Base-by-base conservation (phyloP, 2,797 vertebrate genomes). In the Smutsia temminckii region DNA sequence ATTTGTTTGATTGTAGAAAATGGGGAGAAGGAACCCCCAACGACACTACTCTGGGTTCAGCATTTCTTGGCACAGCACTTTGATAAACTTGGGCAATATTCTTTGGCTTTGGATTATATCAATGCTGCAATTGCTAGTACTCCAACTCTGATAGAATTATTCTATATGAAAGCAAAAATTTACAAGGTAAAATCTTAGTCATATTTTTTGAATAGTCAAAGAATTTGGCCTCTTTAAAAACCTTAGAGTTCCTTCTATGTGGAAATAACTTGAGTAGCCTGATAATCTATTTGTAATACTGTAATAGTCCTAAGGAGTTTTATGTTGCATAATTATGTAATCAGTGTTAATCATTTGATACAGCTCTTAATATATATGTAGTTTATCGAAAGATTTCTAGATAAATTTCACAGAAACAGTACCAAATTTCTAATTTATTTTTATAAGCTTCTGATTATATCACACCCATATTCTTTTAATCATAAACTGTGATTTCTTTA, bases 21-120 rank as follows among this genome's bases (percentile, higher is more conserved):
- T 0, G 98, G 98, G 83, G 98, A 98, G 91, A 98, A 96, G 77
- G 98, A 99, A 92, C 98, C 98, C 7, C 98, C 98, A 32, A 98
- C 98, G 0, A 98, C 98, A 25, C 96, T 99, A 23, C 98, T 99
- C 88, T 99, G 98, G 98, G 98, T 98, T 96, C 98, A 95, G 1
- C 98, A 98, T 98, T 99, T 98, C 97, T 97, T 99, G 97, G 98
- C 98, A 94, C 98, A 99, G 97, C 98, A 99, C 97, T 98, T 98
- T 97, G 98, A 99, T 98, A 99, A 98, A 97, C 98, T 99, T 95
- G 98, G 98, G 86, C 98, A 98, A n/a, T 98, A 98, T 97, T 98
- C 98, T 85, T 94, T 99, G 97, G 98, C 98, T 95, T 98, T 99
- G 97, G 98, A 99, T 96, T 98, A 98, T 96, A 98, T 98, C 97